Base-by-base conservation (phyloP, 2,113 vertebrate genomes). In the Laticauda colubrina region DNA sequence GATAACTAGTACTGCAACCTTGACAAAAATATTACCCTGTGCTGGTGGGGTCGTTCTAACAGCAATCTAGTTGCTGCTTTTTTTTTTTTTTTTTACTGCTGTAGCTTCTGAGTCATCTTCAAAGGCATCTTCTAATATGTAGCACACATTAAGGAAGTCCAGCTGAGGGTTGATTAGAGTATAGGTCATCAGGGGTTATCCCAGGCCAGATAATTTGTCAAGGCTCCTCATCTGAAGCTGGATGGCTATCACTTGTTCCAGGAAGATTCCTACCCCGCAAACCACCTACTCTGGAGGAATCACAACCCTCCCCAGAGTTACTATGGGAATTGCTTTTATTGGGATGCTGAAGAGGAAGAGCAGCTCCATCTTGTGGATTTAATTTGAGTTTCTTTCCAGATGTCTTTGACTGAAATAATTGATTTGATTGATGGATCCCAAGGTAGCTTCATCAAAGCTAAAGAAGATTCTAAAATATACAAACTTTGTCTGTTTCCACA, bases 401-500 rank as follows among this genome's bases (percentile, higher is more conserved):
- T 34, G 29, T 69, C 64, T 69, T 69, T 57, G 55, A 59, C 9
- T 12, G 57, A 91, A 29, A 20, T 48, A 10, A 75, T n/a, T 15
- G 6, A 48, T 91, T 6, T n/a, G 20, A 48, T 20, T 23, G 75
- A 91, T 54, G 61, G 23, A 85, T 8, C 7, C 6, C n/a, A 85
- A 75, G 43, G 11, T 23, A 91, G 21, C 23, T 56, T 85, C 56
- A 91, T 34, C 24, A 56, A 55, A 56, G 18, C n/a, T 90, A 85
- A 34, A 57, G 48, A 3, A 54, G 18, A 20, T 48, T 90, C 20
- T 56, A 85, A 93, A 92, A 94, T 6, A 96, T 91, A 69, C 81
- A 81, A 93, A 94, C 93, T 93, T 85, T 91, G 57, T 92, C 94
- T 94, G 93, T 85, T 93, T 34, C 85, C 34, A 23, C 9, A 51